phyloP scores from a whole-genome alignment of 1,140 invertebrate species.

The Drosophila jambulina region DNA sequence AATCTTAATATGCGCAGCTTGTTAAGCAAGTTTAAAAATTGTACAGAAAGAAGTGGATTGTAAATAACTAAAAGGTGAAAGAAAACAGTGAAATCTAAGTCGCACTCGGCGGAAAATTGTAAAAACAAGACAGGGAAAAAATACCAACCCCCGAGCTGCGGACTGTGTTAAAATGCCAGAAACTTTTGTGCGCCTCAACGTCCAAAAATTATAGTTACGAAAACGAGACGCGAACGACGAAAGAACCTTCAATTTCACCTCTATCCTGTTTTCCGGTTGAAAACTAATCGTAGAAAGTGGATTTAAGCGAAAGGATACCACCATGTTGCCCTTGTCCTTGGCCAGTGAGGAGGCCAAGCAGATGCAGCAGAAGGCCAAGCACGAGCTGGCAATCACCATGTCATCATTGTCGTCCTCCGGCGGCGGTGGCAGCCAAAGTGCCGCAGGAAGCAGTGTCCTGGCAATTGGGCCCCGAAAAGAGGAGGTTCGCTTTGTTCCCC shows the following conservation, averaged over 20 bases:
- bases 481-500: slow-evolving; percentile 62
- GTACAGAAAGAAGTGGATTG: not conserved
- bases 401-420: slow-evolving; percentile 15
- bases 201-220: slow-evolving; percentile 65
- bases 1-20: not conserved
- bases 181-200: slow-evolving; percentile 73
- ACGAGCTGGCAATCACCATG: slow-evolving; percentile 29
- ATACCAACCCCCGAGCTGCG: slow-evolving; percentile 49
- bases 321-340: slow-evolving; percentile 51
- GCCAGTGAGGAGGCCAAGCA: slow-evolving; percentile 48
- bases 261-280: slow-evolving; percentile 1
- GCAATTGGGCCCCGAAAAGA: slow-evolving; percentile 28
- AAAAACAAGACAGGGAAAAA: slow-evolving; percentile 51
- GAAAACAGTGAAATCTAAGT: not conserved
- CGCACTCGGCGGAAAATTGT: not conserved
- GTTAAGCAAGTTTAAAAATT: not conserved
- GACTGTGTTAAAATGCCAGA: slow-evolving; percentile 67
- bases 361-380: slow-evolving; percentile 31
- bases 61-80: not conserved
- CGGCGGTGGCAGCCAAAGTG: slow-evolving; percentile 7
- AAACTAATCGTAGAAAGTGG: slow-evolving; percentile 10
- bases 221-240: slow-evolving; percentile 46
- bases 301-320: not conserved
- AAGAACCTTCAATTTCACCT: not conserved
- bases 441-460: not conserved